Evolutionary conservation across 2,888 invertebrate species (phyloP).

Genomic region (Spialia ferax): DNA sequence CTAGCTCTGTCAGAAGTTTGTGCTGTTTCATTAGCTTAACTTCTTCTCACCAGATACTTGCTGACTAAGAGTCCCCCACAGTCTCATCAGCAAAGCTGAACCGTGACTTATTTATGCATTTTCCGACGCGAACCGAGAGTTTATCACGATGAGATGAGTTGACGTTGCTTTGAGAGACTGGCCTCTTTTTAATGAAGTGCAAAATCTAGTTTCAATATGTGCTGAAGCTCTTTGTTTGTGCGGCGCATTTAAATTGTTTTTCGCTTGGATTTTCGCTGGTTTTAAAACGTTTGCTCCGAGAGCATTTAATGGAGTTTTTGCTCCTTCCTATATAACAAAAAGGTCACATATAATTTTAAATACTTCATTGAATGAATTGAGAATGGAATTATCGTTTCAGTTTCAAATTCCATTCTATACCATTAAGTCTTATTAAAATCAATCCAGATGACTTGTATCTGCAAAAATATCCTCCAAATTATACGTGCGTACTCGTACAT

Average conservation of each 20-base stretch:
- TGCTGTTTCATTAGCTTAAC: neutral
- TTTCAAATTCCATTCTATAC: too few relatives aligned
- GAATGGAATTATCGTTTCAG: too few relatives aligned
- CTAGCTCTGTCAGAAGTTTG: neutral
- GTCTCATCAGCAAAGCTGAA: neutral
- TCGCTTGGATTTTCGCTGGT: too few relatives aligned
- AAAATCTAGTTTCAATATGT: constrained; percentile 28
- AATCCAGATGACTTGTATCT: neutral
- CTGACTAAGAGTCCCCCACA: neutral
- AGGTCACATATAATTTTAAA: too few relatives aligned
- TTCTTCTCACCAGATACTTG: neutral
- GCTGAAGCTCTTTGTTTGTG: constrained; percentile 18
- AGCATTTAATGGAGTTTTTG: neutral
- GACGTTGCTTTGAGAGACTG: constrained; percentile 19
- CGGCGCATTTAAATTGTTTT: neutral
- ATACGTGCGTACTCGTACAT: neutral
- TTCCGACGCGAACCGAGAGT: neutral
- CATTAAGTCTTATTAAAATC: too few relatives aligned
- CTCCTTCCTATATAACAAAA: neutral
- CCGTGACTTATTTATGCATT: constrained; percentile 1
- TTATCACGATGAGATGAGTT: neutral
- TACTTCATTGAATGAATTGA: too few relatives aligned
- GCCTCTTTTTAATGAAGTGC: constrained; percentile 36
- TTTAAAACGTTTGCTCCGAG: neutral
- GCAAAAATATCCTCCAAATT: too few relatives aligned